A percentile compares a stretch with the other conserved stretches of the same genome.
These are phyloP conservation scores for Trochalopteron elliotii DNA, from an alignment of 2,113 vertebrate species.

Conservation along the genomic window DNA sequence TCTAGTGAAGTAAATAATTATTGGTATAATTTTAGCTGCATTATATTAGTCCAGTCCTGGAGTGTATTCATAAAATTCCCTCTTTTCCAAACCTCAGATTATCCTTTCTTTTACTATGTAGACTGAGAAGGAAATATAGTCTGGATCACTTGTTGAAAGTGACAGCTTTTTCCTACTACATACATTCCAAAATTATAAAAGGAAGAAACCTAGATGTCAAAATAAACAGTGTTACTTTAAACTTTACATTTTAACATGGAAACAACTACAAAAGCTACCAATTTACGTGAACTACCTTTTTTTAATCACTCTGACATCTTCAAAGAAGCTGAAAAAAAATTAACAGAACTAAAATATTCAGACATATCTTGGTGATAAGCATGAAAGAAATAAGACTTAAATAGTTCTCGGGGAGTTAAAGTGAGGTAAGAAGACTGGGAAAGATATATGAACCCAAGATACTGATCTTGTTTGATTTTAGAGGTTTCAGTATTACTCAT, in stretches of 20 bases:
- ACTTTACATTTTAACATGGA: background rate
- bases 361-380: background rate
- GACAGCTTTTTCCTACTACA: background rate
- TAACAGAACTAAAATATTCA: background rate
- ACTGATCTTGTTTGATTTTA: background rate
- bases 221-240: background rate
- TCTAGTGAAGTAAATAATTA: background rate
- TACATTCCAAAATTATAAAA: background rate
- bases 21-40: background rate
- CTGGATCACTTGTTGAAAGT: background rate
- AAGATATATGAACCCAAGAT: background rate
- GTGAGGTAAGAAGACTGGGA: background rate
- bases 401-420: background rate
- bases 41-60: background rate
- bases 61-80: background rate
- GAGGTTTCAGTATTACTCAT: background rate
- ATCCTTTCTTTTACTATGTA: background rate
- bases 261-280: background rate
- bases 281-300: background rate
- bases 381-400: background rate
- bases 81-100: background rate
- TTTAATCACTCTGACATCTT: background rate
- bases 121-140: background rate
- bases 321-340: background rate
- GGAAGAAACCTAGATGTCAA: background rate